Percentiles rank a stretch among this genome's conserved stretches.
phyloP scores from a whole-genome alignment of 2,888 invertebrate genomes.

The Platypus cylindrus region DNA sequence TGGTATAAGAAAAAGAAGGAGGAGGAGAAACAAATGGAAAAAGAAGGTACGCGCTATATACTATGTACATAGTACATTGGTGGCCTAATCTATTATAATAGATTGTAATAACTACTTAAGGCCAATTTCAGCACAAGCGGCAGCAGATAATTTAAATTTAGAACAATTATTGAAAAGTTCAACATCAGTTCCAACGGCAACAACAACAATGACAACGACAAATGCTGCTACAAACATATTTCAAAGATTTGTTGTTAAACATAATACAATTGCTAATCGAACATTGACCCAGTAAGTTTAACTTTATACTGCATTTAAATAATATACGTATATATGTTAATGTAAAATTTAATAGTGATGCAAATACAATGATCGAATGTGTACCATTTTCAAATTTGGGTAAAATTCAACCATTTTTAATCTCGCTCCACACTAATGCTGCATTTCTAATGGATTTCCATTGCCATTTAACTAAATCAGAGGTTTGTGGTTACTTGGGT shows the following conservation, averaged over 20 bases:
- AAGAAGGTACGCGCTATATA: constrained; percentile 20
- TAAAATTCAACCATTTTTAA: constrained; percentile 84
- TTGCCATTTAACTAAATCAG: constrained; percentile 84
- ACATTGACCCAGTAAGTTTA: constrained; percentile 66
- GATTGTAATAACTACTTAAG: constrained; percentile 1
- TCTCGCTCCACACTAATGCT: constrained; percentile 77
- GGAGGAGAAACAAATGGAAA: constrained; percentile 29
- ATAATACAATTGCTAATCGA: constrained; percentile 61
- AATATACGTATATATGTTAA: neutral
- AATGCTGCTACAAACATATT: constrained; percentile 29
- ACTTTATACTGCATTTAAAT: too few relatives aligned
- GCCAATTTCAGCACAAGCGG: constrained; percentile 13
- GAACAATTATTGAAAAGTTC: constrained; percentile 21
- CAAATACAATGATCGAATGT: constrained; percentile 79
- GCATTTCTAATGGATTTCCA: constrained; percentile 84
- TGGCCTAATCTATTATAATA: neutral
- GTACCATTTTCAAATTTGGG: constrained; percentile 77
- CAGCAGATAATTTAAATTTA: constrained; percentile 17
- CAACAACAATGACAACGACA: constrained; percentile 5
- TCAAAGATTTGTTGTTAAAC: constrained; percentile 58
- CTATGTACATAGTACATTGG: too few relatives aligned
- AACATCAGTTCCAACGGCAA: constrained; percentile 9
- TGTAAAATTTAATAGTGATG: constrained; percentile 56
- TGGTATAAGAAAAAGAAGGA: constrained; percentile 58
- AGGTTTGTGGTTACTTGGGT: constrained; percentile 91